Conservation (phyloP, 2,888 invertebrate genomes). For the Eilema caniola region DNA sequence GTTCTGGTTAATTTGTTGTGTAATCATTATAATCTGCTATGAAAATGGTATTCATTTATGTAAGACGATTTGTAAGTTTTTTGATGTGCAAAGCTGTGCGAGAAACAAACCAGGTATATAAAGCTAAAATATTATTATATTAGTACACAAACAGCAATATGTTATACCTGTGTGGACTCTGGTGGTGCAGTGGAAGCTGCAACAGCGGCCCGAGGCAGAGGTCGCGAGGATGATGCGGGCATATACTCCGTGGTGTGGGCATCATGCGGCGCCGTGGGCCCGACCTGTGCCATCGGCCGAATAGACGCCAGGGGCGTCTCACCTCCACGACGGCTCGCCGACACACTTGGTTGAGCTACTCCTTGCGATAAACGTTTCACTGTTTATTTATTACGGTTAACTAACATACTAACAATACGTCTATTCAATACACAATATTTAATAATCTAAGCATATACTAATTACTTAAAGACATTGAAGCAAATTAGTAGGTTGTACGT, state of each 20-base stretch:
- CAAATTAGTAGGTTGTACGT: too few relatives aligned
- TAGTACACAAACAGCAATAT: neutral
- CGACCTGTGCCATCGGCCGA: constrained; percentile 94
- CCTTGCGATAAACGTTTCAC: constrained; percentile 56
- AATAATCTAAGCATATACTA: too few relatives aligned
- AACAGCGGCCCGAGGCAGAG: constrained; percentile 87
- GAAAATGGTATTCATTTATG: too few relatives aligned
- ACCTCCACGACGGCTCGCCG: constrained; percentile 89
- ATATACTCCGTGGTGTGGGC: constrained; percentile 92
- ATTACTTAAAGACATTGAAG: too few relatives aligned
- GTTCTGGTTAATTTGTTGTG: too few relatives aligned
- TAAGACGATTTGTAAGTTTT: too few relatives aligned
- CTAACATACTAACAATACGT: neutral
- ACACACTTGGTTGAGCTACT: constrained; percentile 80
- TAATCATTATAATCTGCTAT: too few relatives aligned
- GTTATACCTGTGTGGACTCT: constrained; percentile 74
- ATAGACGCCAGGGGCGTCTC: constrained; percentile 96
- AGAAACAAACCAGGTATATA: neutral
- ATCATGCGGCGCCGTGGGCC: constrained; percentile 91
- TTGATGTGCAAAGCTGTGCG: too few relatives aligned
- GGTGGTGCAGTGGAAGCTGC: constrained; percentile 89
- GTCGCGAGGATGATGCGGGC: constrained; percentile 92
- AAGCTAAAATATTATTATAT: neutral
- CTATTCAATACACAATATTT: too few relatives aligned
- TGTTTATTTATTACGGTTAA: constrained; percentile 10